phyloP scores from a whole-genome alignment of 2,113 vertebrate genomes.

The Erinaceus europaeus region DNA sequence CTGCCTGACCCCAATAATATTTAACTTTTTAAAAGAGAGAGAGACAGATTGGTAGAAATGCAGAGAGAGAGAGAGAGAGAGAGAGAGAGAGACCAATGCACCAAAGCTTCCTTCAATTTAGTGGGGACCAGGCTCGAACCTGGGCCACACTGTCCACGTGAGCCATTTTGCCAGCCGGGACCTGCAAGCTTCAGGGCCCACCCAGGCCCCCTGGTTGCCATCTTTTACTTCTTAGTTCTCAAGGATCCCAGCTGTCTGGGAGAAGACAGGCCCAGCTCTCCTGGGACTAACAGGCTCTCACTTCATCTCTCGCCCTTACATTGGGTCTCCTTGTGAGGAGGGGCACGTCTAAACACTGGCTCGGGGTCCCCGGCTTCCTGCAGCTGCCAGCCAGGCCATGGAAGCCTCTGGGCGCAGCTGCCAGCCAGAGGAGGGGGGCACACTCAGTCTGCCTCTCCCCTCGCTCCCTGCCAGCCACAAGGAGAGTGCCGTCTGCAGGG shows the following conservation, averaged over 20 bases:
- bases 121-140: no score
- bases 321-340: slow-evolving; percentile 1
- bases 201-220: not conserved
- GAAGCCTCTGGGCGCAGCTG: not conserved
- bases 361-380: not conserved
- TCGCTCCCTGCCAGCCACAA: not conserved
- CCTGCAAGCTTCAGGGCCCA: not conserved
- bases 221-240: not conserved
- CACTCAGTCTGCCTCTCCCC: not conserved
- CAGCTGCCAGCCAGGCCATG: slow-evolving; percentile 18
- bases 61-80: no score
- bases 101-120: no score
- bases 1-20: no score
- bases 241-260: slow-evolving; percentile 28
- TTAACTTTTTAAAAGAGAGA: no score
- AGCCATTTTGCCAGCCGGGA: no score
- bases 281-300: not conserved
- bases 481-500: not conserved
- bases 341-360: not conserved
- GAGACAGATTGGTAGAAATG: no score
- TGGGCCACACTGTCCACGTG: no score
- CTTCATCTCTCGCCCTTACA: not conserved
- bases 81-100: no score
- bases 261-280: not conserved
- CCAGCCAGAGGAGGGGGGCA: not conserved